These are phyloP conservation scores for Cephus cinctus DNA, from an alignment of 1,140 invertebrate genomes.

Conservation along the genomic window DNA sequence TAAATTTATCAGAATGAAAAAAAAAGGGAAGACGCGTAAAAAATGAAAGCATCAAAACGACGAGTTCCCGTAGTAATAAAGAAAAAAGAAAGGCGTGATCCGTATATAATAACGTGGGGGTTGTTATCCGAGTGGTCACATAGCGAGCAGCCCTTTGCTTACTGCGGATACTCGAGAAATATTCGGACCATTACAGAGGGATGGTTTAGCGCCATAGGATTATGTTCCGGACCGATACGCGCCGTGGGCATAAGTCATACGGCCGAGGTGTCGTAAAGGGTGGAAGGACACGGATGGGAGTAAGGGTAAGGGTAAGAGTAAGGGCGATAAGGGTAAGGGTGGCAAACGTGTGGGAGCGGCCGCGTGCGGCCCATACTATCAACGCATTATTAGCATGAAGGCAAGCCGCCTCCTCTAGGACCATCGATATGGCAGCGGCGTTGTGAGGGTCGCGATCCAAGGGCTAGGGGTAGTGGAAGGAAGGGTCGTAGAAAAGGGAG, in stretches of 20 bases:
- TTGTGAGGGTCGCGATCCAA: slow-evolving; percentile 21
- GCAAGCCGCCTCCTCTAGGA: slow-evolving; percentile 34
- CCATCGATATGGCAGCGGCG: slow-evolving; percentile 28
- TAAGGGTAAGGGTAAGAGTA: slow-evolving; percentile 14
- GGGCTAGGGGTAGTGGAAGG: slow-evolving; percentile 7
- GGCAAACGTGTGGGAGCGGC: slow-evolving; percentile 39
- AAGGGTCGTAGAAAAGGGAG: slow-evolving; percentile 19
- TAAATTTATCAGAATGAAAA: too few species aligned
- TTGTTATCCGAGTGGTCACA: too few species aligned
- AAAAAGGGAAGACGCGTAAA: too few species aligned
- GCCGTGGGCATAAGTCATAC: too few species aligned
- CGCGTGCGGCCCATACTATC: slow-evolving; percentile 38
- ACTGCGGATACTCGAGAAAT: too few species aligned
- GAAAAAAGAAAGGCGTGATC: too few species aligned
- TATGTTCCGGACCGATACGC: slow-evolving; percentile 21
- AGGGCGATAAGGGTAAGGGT: slow-evolving; percentile 19
- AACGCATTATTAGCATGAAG: slow-evolving; percentile 42
- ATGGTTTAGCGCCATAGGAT: too few species aligned
- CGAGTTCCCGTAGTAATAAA: too few species aligned
- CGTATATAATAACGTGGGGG: too few species aligned
- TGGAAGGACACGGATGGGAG: slow-evolving; percentile 17
- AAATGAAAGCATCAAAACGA: too few species aligned
- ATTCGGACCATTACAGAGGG: too few species aligned
- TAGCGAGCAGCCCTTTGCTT: too few species aligned
- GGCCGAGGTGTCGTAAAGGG: slow-evolving; percentile 3